phyloP scores from a whole-genome alignment of 2,113 vertebrate genomes.

The Puma concolor region DNA sequence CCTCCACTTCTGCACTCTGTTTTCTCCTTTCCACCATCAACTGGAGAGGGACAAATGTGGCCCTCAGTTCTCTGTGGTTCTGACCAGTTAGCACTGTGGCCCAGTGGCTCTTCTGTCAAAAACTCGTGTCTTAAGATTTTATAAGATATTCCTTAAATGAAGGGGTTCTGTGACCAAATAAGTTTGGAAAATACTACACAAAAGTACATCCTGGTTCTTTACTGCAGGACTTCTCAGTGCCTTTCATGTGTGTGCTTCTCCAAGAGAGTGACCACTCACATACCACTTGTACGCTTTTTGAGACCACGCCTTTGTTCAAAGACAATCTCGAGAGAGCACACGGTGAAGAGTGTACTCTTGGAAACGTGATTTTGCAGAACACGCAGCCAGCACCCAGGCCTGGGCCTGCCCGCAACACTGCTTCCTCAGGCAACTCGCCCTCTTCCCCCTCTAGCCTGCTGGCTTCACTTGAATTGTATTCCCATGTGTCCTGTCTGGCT shows the following conservation, averaged over 20 bases:
- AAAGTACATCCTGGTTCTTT: not conserved
- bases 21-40: not conserved
- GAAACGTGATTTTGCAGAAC: fast-evolving
- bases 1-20: not conserved
- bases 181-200: not conserved
- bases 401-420: not conserved
- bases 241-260: not conserved
- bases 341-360: fast-evolving
- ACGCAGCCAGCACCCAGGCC: not conserved
- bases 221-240: not conserved
- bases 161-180: not conserved
- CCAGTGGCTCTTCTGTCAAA: not conserved
- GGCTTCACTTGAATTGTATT: constrained; percentile 58
- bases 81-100: not conserved
- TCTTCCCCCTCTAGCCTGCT: not conserved
- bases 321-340: not conserved
- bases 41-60: too few relatives aligned
- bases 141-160: not conserved
- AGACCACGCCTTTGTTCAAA: not conserved
- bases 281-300: not conserved
- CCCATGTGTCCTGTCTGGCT: constrained; percentile 62
- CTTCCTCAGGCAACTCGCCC: not conserved
- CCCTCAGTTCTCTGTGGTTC: not conserved
- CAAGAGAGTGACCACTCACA: not conserved
- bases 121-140: not conserved